phyloP scores from a whole-genome alignment of 2,888 invertebrate species.

The Monochamus alternatus region DNA sequence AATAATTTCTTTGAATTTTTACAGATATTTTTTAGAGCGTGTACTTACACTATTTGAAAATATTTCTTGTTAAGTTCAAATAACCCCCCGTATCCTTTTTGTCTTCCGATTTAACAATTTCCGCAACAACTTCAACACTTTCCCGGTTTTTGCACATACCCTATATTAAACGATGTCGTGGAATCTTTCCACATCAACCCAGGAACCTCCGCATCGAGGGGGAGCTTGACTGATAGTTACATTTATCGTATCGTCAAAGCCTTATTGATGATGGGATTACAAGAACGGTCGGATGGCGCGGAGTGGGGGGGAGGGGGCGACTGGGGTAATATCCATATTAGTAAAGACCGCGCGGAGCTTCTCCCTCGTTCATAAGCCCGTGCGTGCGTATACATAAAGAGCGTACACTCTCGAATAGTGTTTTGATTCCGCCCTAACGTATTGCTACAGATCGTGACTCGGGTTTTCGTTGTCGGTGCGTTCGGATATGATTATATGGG shows the following conservation, averaged over 20 bases:
- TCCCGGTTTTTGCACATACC: too few species aligned
- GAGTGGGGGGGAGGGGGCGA: neutral
- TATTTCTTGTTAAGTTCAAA: too few species aligned
- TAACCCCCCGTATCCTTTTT: too few species aligned
- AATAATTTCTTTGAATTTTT: too few species aligned
- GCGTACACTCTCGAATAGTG: neutral
- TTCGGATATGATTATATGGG: neutral
- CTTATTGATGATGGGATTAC: conserved; percentile 7
- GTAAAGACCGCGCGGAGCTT: neutral
- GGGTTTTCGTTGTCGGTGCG: neutral
- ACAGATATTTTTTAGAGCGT: too few species aligned
- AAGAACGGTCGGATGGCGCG: neutral
- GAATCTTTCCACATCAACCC: too few species aligned
- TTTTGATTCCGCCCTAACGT: neutral
- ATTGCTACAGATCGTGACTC: neutral
- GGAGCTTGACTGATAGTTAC: conserved; percentile 6
- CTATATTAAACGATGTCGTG: too few species aligned
- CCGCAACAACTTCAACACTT: too few species aligned
- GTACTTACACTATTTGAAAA: too few species aligned
- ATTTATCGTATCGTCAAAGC: conserved; percentile 3
- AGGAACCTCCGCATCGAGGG: neutral
- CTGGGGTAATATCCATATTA: neutral
- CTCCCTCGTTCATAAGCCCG: neutral
- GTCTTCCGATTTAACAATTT: too few species aligned
- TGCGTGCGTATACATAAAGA: neutral